phyloP scores from a whole-genome alignment of 2,888 invertebrate species.

The Conops quadrifasciatus region DNA sequence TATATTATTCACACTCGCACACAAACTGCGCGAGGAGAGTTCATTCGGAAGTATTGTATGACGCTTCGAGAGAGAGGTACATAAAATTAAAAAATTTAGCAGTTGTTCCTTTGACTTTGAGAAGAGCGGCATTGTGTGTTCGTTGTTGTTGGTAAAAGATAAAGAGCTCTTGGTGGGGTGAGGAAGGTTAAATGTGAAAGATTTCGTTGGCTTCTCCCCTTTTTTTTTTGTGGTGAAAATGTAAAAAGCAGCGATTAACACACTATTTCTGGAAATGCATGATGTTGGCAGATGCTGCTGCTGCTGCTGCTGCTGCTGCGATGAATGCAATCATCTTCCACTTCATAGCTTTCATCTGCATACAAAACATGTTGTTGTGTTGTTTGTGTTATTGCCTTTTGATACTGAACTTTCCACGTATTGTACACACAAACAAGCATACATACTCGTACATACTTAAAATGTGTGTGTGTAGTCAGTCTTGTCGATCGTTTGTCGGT shows the following conservation, averaged over 20 bases:
- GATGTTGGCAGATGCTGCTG: slow-evolving; percentile 18
- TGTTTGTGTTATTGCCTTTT: not conserved
- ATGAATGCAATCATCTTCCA: not conserved
- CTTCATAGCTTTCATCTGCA: not conserved
- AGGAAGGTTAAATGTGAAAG: slow-evolving; percentile 6
- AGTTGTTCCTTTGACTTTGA: not conserved
- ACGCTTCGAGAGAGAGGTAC: too few relatives aligned
- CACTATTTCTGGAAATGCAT: slow-evolving; percentile 54
- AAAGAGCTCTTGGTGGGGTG: slow-evolving; percentile 28
- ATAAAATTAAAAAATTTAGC: slow-evolving; percentile 23
- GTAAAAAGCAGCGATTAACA: slow-evolving; percentile 53
- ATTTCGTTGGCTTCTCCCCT: slow-evolving; percentile 11
- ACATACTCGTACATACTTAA: not conserved
- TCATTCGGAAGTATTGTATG: slow-evolving; percentile 58
- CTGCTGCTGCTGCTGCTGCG: slow-evolving; percentile 24
- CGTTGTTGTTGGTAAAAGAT: slow-evolving; percentile 19
- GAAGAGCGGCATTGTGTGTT: not conserved
- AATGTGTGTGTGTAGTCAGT: not conserved
- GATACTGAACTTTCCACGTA: too few relatives aligned
- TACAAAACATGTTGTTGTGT: not conserved
- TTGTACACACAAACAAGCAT: not conserved
- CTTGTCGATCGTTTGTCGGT: slow-evolving; percentile 20
- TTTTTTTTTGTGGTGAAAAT: slow-evolving; percentile 18
- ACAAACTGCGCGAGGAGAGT: slow-evolving; percentile 34
- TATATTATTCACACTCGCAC: too few relatives aligned